phyloP scores from a whole-genome alignment of 2,113 vertebrate genomes.

The Ammospiza nelsoni region DNA sequence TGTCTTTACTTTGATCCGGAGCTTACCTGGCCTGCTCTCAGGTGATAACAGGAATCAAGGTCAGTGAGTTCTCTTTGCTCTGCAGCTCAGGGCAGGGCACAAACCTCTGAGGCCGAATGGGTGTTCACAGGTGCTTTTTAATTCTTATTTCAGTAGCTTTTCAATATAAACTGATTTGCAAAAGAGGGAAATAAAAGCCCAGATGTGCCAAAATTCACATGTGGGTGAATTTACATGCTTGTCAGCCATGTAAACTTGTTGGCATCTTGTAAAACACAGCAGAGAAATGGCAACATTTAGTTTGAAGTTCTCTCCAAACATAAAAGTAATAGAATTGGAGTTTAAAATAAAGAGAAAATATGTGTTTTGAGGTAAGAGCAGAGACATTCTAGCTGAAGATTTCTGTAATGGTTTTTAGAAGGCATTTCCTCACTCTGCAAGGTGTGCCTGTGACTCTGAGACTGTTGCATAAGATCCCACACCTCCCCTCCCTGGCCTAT shows the following conservation, averaged over 20 bases:
- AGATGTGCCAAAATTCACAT: neutral
- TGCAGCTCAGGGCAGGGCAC: neutral
- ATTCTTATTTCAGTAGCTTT: neutral
- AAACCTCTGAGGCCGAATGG: neutral
- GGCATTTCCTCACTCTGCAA: slow-evolving; percentile 2
- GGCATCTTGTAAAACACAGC: neutral
- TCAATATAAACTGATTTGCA: neutral
- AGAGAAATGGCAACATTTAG: neutral
- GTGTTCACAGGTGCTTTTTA: neutral
- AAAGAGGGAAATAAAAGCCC: neutral
- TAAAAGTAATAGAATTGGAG: neutral
- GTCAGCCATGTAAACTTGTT: neutral
- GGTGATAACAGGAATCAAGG: neutral
- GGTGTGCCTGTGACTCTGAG: neutral
- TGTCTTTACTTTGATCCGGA: slow-evolving; percentile 7
- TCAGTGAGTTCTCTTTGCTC: neutral
- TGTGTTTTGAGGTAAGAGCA: neutral
- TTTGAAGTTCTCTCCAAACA: neutral
- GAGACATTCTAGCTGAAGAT: neutral
- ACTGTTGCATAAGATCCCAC: neutral
- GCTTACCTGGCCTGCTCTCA: neutral
- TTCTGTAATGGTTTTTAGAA: neutral
- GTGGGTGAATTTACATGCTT: neutral
- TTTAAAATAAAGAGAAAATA: neutral
- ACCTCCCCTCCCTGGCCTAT: neutral